Percentiles rank a stretch among this genome's conserved stretches.
Evolutionary conservation across 2,113 vertebrate species (phyloP).

Genomic region (Solenodon paradoxus): DNA sequence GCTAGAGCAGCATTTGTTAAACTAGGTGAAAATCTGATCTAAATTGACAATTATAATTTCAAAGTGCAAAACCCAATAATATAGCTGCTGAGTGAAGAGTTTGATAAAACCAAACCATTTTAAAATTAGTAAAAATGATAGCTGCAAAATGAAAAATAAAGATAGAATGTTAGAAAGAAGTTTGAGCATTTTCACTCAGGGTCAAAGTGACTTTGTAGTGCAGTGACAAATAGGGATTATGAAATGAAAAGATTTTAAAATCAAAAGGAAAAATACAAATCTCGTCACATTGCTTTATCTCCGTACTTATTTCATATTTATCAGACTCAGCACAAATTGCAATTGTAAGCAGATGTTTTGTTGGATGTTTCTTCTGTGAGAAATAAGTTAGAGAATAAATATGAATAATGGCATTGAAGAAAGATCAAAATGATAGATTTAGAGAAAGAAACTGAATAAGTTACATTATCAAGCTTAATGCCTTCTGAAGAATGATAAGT

Average conservation of each 20-base stretch:
- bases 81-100: neutral
- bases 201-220: constrained; percentile 9
- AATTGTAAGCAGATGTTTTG: neutral
- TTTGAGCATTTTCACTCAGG: neutral
- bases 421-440: neutral
- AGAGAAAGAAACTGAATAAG: neutral
- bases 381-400: neutral
- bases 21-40: neutral
- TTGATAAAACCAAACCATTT: neutral
- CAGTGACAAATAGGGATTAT: neutral
- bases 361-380: neutral
- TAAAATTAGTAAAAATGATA: constrained; percentile 18
- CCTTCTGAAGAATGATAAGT: neutral
- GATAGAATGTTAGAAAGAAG: neutral
- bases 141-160: neutral
- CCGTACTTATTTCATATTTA: neutral
- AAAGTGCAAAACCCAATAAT: neutral
- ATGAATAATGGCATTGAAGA: neutral
- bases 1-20: neutral
- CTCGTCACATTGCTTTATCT: neutral
- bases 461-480: neutral
- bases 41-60: neutral
- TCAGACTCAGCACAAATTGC: neutral
- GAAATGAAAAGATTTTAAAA: neutral
- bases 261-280: neutral